Evolutionary conservation across 2,888 invertebrate genomes (phyloP).

Genomic region (Automeris io): DNA sequence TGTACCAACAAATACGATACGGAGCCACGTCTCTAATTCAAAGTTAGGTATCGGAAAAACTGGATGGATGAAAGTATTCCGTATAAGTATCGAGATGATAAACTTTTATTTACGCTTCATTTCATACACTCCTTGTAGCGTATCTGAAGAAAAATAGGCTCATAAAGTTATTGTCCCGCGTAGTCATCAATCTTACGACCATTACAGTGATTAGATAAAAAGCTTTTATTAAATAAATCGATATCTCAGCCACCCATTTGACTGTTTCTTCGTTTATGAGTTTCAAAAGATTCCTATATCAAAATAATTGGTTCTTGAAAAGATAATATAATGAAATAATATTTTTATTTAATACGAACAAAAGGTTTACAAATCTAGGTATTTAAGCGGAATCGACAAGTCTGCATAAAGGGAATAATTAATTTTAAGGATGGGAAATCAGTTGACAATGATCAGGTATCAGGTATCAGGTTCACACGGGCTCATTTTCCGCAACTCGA

Average conservation of each 20-base stretch:
- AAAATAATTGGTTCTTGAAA: too few species aligned
- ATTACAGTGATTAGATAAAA: constrained; percentile 63
- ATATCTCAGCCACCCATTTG: constrained; percentile 48
- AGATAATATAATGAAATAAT: too few species aligned
- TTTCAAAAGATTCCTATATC: too few species aligned
- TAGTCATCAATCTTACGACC: constrained; percentile 56
- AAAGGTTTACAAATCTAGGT: too few species aligned
- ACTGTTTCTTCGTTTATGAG: constrained; percentile 4
- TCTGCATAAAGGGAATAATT: too few species aligned
- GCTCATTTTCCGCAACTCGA: too few species aligned
- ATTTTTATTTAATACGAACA: too few species aligned
- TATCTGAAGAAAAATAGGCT: constrained; percentile 28
- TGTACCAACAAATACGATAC: background rate
- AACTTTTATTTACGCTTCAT: constrained; percentile 30
- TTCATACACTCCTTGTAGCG: constrained; percentile 14
- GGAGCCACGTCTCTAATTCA: constrained; percentile 8
- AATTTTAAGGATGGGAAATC: too few species aligned
- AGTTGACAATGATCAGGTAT: too few species aligned
- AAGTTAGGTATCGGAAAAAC: background rate
- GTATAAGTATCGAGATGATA: constrained; percentile 21
- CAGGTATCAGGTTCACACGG: too few species aligned
- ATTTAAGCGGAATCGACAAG: too few species aligned
- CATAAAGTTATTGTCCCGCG: constrained; percentile 43
- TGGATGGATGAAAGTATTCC: constrained; percentile 16
- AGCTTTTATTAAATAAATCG: constrained; percentile 42